Evolutionary conservation across 1,140 invertebrate species (phyloP), one percentile per base, ranked within the genome.

Genomic region (Calosoma granatense): DNA sequence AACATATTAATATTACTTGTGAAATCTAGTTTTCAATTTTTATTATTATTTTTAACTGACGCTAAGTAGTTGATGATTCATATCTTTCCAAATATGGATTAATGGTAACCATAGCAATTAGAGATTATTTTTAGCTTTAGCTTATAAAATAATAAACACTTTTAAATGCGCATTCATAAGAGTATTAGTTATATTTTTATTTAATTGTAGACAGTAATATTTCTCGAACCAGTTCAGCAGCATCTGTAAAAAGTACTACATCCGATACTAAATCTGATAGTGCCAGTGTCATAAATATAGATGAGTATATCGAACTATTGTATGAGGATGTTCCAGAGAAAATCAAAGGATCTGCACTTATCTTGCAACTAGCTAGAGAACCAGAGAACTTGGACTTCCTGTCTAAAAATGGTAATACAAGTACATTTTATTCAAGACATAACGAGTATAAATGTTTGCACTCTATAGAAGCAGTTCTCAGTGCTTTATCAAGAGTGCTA

Each of bases 241-340:
- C n/a, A 22, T 54, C 47, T 55, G 19, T 14, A 19, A 54, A 21
- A 54, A 47, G 26, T 4, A 17, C 4, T 47, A 17, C 9, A 11
- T 3, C 41, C 17, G 17, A 47, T 12, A 47, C 41, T 12, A 17
- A 12, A 17, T 30, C 26, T 30, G 41, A 47, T 47, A 17, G 6
- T 47, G 41, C 41, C 15, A 47, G 9, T 47, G 86, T 92, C 54
- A 88, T 90, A 63, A 86, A 87, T 70, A 81, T 97, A 51, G 92
- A 97, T 67, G 86, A 87, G 63, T 99, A 99, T 73, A 87, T 98
- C 43, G 96, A 98, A 74, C 75, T 98, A 58, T 74, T 99, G 2
- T 99, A 99, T 73, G 97, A 99, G 75, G 94, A 94, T 62, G 85
- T 95, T 63, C 78, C 85, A 39, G 92, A 93, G 63, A 97, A 97